Base-by-base conservation (phyloP, 2,888 invertebrate species). In the Amaurobius ferox region DNA sequence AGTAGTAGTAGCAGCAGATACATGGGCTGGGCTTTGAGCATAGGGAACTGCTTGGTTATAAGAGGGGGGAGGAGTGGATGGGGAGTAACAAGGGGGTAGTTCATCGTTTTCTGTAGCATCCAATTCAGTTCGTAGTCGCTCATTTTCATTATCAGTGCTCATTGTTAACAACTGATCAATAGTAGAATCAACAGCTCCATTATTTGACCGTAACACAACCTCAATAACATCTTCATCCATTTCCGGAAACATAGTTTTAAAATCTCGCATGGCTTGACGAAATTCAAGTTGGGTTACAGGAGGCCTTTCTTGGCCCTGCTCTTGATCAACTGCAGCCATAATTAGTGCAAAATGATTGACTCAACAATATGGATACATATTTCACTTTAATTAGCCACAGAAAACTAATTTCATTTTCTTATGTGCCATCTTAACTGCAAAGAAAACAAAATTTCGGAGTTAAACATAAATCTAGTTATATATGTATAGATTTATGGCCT, bases 211-310 rank as follows among this genome's bases (percentile, higher is more conserved):
- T 48, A 93, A 90, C 16, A 92, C 92, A 73, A 93, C 93, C 91
- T 97, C 97, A 88, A 97, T 97, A 30, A 97, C 96, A 90, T 96
- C 96, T 89, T 95, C 94, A 89, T 96, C 96, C 94, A 97, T 95
- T 88, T 95, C 95, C 13, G 97, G 97, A 90, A 97, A 97, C 97
- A 97, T 97, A 70, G 94, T 95, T 90, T 95, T 95, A 91, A 97
- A 97, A 91, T 97, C 96, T 74, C 95, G 94, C 97, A 97, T 97
- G 77, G 97, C 96, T 92, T 97, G 89, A 72, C 95, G 94, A 91
- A 96, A 96, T 91, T 96, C 95, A 89, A 96, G 89, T 87, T 91
- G 91, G 3, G 90, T 90, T 3, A 90, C 88, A n/a, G 88, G 87
- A 66, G 89, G 89, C 19, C 72, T 30, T 40, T 85, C 79, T 61